These are phyloP conservation scores for Caretta caretta DNA, from an alignment of 2,113 vertebrate genomes.

Conservation along the genomic window DNA sequence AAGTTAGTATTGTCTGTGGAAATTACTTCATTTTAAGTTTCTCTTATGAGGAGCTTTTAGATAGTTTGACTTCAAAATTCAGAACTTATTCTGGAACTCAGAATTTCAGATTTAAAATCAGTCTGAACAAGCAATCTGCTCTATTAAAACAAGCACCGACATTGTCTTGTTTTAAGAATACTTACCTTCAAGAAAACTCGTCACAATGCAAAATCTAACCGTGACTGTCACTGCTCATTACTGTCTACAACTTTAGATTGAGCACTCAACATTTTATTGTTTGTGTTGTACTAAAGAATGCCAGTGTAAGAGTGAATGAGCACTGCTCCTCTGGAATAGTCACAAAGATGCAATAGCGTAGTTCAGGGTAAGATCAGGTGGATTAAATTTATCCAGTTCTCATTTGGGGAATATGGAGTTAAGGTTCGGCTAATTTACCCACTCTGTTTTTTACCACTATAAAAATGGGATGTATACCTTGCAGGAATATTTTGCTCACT, in stretches of 20 bases:
- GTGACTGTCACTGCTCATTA: rapidly evolving
- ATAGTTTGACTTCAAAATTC: constrained; percentile 9
- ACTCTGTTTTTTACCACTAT: neutral
- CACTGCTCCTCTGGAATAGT: neutral
- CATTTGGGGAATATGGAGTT: neutral
- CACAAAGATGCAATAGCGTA: neutral
- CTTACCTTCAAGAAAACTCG: neutral
- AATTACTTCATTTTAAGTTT: neutral
- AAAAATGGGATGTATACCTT: neutral
- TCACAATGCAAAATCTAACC: constrained; percentile 4
- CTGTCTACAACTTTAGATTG: neutral
- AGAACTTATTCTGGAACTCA: neutral
- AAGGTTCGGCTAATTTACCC: neutral
- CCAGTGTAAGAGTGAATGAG: neutral
- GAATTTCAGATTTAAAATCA: neutral
- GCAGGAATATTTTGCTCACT: neutral
- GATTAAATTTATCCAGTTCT: neutral
- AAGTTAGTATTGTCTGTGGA: constrained; percentile 3
- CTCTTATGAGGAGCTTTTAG: neutral
- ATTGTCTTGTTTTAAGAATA: neutral
- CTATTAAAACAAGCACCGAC: neutral
- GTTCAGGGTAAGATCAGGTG: neutral
- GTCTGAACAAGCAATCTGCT: neutral
- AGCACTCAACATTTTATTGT: neutral
- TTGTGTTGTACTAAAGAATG: neutral